Base-by-base conservation (phyloP, 2,113 vertebrate genomes). In the Psammodynastes pulverulentus region DNA sequence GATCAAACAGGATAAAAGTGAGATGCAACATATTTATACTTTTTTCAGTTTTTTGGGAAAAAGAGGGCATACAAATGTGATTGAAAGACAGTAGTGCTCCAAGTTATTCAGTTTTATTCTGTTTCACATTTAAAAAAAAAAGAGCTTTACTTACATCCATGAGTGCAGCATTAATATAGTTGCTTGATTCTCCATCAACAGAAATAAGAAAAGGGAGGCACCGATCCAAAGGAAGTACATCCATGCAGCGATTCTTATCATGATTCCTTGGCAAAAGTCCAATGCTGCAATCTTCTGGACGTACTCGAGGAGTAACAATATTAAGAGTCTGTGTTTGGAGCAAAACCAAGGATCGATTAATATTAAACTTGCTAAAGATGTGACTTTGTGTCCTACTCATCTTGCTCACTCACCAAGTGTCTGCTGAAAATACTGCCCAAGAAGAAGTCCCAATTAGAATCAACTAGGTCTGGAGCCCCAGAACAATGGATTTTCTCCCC, bases 191-290 rank as follows among this genome's bases (percentile, higher is more conserved):
- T 0, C 99, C 99, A 0, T 99, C 99, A 92, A 99, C 98, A 0
- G 99, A 99, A 96, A 99, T 99, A 95, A 99, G 98, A 96, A 99
- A 99, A 51, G 99, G 99, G 91, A 99, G 97, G 95, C 99, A 99
- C 91, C 99, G 98, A 97, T 99, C 99, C 84, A 98, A 97, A 2
- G 99, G 98, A 21, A 99, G 97, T 58, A 99, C 98, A 1, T 99
- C 99, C 98, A 99, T 98, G 95, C 98, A 98, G 94, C 99, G 98
- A 93, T 99, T 99, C 98, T 99, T 99, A 95, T 99, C 99, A 0
- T 99, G 99, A 97, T 99, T 99, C 67, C 99, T 97, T 0, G 99
- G 99, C 87, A 99, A 96, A 49, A 99, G 98, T 6, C 99, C 99
- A 0, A 99, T 99, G 91, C 99, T 99, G 98, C 99, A 99, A 91